Base-by-base conservation (phyloP, 2,888 invertebrate genomes). In the Plebejus argus region DNA sequence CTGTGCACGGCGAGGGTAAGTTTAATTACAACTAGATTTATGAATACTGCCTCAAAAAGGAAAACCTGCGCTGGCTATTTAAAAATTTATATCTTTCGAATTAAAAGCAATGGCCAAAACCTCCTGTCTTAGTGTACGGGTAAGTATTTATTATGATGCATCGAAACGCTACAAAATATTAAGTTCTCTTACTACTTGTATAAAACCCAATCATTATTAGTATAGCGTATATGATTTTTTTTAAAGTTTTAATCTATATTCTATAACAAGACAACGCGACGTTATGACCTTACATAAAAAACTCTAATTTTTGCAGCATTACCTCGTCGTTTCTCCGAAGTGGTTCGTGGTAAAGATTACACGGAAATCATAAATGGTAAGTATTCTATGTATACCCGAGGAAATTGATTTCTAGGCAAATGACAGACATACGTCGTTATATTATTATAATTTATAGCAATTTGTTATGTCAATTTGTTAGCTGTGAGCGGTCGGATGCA, bases 321-420 rank as follows among this genome's bases (percentile, higher is more conserved):
- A 7, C 72, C 72, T 10, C 72, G 45, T 72, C 72, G 49, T 23
- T 45, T 72, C 39, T 72, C 72, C 0, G 72, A 72, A 49, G 49
- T 72, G 4, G 45, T 72, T 6, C 72, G 72, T 10, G 72, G 72
- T 10, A 72, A 72, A 49, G 45, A 72, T 35, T 72, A 45, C 23
- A 72, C 49, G 5, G 45, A 72, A 72, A 72, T 72, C 12, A 72
- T 72, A n/a, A 72, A 72, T 72, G 72, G 72, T 72, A 72, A 72
- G 49, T 23, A n/a, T 15, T 71, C 20, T 28, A 28, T 28, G 28
- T 28, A 28, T 28, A 28, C 28, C 28, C 28, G 28, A 28, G 28
- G 28, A 28, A 28, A 28, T 28, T 28, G 28, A 28, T 28, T 28
- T 1, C 28, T 28, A 28, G 28, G 28, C 28, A 28, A 2, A 2